Evolutionary conservation across 1,140 invertebrate species (phyloP).

Genomic region (Aphis gossypii): DNA sequence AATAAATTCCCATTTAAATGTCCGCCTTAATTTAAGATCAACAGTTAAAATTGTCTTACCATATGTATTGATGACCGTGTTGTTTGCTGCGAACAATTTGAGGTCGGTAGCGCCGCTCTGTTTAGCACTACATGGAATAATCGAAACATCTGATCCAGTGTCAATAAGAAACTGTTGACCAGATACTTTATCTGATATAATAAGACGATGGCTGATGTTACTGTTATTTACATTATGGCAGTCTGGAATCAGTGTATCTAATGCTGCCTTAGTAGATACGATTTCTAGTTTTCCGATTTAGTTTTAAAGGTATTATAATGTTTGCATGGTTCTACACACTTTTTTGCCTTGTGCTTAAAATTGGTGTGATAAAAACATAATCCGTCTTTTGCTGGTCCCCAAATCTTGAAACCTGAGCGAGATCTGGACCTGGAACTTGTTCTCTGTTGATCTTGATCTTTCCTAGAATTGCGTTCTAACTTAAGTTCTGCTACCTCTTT

Average conservation of each 20-base stretch:
- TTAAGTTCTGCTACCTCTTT: background rate
- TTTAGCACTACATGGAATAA: background rate
- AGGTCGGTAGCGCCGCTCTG: background rate
- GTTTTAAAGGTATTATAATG: background rate
- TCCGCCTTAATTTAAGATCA: background rate
- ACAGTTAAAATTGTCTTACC: background rate
- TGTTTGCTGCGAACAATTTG: background rate
- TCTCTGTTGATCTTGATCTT: background rate
- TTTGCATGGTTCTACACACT: constrained; percentile 8
- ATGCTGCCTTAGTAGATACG: background rate
- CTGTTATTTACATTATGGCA: background rate
- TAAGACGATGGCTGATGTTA: background rate
- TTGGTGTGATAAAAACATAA: background rate
- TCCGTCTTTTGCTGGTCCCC: background rate
- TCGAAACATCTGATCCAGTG: background rate
- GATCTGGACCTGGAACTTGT: background rate
- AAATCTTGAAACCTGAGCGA: background rate
- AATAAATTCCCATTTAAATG: background rate
- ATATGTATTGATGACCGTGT: background rate
- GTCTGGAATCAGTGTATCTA: background rate
- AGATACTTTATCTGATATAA: background rate
- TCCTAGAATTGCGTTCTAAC: background rate
- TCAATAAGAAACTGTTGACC: background rate
- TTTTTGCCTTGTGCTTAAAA: background rate
- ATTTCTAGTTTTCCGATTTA: background rate